These are phyloP conservation scores for Melanostoma mellinum DNA, from an alignment of 2,888 invertebrate genomes.

Conservation along the genomic window DNA sequence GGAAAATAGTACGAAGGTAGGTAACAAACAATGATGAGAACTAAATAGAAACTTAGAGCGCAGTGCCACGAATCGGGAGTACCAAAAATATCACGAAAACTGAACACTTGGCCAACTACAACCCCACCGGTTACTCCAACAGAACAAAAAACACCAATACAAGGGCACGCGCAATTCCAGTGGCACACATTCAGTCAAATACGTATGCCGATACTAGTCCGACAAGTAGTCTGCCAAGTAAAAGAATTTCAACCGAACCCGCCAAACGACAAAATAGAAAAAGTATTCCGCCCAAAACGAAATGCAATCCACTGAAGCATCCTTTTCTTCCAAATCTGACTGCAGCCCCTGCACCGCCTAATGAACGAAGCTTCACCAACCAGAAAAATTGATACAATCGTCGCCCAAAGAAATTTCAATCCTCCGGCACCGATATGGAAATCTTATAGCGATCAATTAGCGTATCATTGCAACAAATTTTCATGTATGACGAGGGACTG, in stretches of 20 bases:
- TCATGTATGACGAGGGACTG: too few relatives aligned
- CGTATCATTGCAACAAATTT: too few relatives aligned
- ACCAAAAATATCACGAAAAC: conserved; percentile 82
- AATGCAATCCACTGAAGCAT: conserved; percentile 88
- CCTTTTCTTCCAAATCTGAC: conserved; percentile 84
- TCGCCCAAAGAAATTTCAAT: too few relatives aligned
- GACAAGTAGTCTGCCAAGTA: conserved; percentile 89
- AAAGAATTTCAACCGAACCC: conserved; percentile 90
- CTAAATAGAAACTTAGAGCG: conserved; percentile 87
- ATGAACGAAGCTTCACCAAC: too few relatives aligned
- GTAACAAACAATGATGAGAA: conserved; percentile 87
- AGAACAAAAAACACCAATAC: conserved; percentile 91
- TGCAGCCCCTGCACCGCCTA: too few relatives aligned
- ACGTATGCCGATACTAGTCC: conserved; percentile 94
- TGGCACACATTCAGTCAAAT: conserved; percentile 94
- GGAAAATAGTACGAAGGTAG: conserved; percentile 87
- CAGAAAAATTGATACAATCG: too few relatives aligned
- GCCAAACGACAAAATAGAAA: conserved; percentile 87
- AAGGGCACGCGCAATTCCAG: conserved; percentile 89
- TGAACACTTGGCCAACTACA: conserved; percentile 81
- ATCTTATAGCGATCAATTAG: too few relatives aligned
- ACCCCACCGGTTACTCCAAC: conserved; percentile 81
- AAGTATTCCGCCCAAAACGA: conserved; percentile 86
- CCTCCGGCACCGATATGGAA: too few relatives aligned
- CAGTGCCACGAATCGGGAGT: conserved; percentile 89